Conservation (phyloP, 2,113 vertebrate species). For the Ascaphus truei region DNA sequence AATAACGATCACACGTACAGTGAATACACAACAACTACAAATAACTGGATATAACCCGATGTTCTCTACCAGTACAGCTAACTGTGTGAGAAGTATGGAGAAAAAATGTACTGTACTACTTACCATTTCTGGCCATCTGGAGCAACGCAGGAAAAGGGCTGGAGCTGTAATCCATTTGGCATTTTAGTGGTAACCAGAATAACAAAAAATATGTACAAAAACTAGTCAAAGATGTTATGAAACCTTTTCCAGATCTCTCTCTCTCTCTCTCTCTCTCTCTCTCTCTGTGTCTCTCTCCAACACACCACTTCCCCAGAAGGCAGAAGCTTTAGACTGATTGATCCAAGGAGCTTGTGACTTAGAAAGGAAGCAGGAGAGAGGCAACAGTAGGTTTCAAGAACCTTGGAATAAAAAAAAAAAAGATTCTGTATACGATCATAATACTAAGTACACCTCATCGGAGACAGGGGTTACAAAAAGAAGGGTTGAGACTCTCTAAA, state of each 20-base stretch:
- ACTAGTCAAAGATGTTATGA: background rate
- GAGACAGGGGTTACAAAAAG: conserved; percentile 80
- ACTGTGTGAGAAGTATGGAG: background rate
- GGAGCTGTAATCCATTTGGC: conserved; percentile 60
- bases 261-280: background rate
- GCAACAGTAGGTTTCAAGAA: conserved; percentile 12
- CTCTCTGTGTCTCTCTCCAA: background rate
- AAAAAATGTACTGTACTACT: background rate
- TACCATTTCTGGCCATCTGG: conserved; percentile 11
- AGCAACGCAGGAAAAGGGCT: conserved; percentile 16
- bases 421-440: conserved; percentile 35
- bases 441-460: conserved; percentile 61
- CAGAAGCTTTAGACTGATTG: conserved; percentile 15
- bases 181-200: conserved; percentile 37
- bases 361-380: conserved; percentile 33
- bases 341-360: conserved; percentile 37
- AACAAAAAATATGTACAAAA: background rate
- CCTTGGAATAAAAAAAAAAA: background rate
- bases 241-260: too few relatives aligned
- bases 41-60: too few relatives aligned
- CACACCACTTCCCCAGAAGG: background rate
- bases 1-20: too few relatives aligned
- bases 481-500: conserved; percentile 81
- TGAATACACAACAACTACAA: too few relatives aligned
- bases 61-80: background rate